A percentile compares a stretch with the other conserved stretches of the same genome.
Conservation (phyloP, 2,113 vertebrate genomes). For the Chionis minor region DNA sequence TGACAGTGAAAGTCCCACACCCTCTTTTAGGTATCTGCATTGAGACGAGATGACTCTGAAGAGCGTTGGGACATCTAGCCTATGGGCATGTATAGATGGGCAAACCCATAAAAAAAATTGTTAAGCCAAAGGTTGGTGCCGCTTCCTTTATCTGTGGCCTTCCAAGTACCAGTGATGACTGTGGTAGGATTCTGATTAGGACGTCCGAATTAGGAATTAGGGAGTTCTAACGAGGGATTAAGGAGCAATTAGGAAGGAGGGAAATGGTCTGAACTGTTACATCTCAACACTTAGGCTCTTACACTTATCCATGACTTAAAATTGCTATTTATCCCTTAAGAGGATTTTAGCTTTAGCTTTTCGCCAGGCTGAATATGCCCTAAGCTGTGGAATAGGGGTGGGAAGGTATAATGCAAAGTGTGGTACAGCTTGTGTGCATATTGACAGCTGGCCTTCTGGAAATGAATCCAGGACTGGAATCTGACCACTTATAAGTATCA, state of each 20-base stretch:
- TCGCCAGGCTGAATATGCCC: not conserved
- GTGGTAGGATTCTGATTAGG: not conserved
- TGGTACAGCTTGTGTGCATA: not conserved
- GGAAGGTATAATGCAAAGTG: not conserved
- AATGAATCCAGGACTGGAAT: not conserved
- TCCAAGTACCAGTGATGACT: not conserved
- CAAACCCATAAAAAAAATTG: not conserved
- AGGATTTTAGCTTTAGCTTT: conserved; percentile 39
- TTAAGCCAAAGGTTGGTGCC: not conserved
- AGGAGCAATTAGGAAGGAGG: not conserved
- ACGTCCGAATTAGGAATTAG: conserved; percentile 25
- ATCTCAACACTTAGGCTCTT: not conserved
- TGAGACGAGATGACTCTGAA: not conserved
- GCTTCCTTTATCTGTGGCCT: not conserved
- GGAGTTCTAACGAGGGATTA: not conserved
- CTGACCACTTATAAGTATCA: not conserved
- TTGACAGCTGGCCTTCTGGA: not conserved
- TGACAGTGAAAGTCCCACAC: not conserved
- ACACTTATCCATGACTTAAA: conserved; percentile 24
- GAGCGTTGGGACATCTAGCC: not conserved
- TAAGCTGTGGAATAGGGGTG: not conserved
- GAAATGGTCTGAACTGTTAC: not conserved
- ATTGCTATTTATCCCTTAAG: conserved; percentile 35
- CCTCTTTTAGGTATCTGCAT: not conserved
- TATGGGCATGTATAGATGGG: not conserved